phyloP scores from a whole-genome alignment of 2,113 vertebrate species.

The Malurus alboscapulatus region DNA sequence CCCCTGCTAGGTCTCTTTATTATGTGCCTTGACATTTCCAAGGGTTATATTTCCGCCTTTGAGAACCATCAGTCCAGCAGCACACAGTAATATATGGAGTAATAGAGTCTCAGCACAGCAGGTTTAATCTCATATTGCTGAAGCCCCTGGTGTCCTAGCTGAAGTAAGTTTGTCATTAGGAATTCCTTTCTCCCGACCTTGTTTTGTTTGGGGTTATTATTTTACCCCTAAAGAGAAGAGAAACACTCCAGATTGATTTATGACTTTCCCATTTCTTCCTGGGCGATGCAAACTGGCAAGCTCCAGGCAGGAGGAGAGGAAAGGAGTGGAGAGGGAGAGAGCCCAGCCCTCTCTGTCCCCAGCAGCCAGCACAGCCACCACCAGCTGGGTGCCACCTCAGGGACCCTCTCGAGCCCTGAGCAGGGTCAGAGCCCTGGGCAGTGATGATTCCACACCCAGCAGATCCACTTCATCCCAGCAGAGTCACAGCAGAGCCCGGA shows the following conservation, averaged over 20 bases:
- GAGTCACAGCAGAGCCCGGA: background rate
- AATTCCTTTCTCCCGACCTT: slow-evolving; percentile 62
- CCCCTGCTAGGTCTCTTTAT: slow-evolving; percentile 69
- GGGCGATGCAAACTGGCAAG: slow-evolving; percentile 15
- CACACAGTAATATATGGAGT: slow-evolving; percentile 68
- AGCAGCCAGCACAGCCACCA: background rate
- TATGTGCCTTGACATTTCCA: slow-evolving; percentile 68
- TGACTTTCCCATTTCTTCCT: slow-evolving; percentile 27
- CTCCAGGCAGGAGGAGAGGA: background rate
- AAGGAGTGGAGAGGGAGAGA: background rate
- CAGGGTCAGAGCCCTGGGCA: background rate
- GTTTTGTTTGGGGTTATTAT: slow-evolving; percentile 68
- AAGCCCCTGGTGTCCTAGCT: slow-evolving; percentile 60
- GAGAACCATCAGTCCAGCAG: slow-evolving; percentile 66
- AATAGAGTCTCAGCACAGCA: slow-evolving; percentile 69
- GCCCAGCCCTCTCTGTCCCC: background rate
- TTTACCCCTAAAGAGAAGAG: slow-evolving; percentile 69
- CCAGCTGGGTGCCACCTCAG: background rate
- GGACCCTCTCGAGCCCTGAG: background rate
- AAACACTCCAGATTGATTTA: slow-evolving; percentile 64
- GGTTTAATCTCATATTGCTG: slow-evolving; percentile 69
- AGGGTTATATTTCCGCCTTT: slow-evolving; percentile 69
- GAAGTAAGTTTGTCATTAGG: slow-evolving; percentile 69
- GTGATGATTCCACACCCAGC: background rate
- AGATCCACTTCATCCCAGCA: background rate